These are phyloP conservation scores for Prionailurus bengalensis DNA, from an alignment of 2,113 vertebrate genomes.

Conservation along the genomic window DNA sequence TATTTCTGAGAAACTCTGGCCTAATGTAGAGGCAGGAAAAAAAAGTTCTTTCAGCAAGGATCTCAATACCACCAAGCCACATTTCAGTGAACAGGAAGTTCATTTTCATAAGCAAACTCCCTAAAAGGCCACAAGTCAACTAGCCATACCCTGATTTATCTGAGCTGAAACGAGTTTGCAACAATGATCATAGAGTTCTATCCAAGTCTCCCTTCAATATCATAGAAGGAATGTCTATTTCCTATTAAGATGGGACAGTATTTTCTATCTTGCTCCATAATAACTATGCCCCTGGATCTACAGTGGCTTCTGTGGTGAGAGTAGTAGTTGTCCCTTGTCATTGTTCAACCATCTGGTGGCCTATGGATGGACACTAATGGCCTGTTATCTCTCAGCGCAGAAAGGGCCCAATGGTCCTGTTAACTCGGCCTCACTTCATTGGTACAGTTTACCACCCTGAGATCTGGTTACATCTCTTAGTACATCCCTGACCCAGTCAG, in stretches of 20 bases:
- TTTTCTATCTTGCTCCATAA: background rate
- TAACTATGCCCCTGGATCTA: background rate
- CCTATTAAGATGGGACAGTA: background rate
- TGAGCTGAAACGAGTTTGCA: background rate
- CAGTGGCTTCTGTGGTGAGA: background rate
- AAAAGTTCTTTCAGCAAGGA: background rate
- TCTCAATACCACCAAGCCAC: background rate
- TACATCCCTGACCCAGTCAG: background rate
- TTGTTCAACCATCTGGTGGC: background rate
- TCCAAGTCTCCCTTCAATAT: background rate
- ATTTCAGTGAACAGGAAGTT: background rate
- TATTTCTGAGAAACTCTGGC: constrained; percentile 1
- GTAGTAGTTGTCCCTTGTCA: background rate
- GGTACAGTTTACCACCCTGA: background rate
- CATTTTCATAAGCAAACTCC: constrained; percentile 16
- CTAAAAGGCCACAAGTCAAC: background rate
- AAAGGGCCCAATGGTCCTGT: background rate
- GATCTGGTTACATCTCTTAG: background rate
- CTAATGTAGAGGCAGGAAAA: background rate
- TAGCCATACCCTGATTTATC: background rate
- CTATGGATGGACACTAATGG: background rate
- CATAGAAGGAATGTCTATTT: background rate
- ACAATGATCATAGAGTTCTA: background rate
- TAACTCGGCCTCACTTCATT: background rate
- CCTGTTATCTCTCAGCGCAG: background rate